These are phyloP conservation scores for Andrena hattorfiana DNA, from an alignment of 2,888 invertebrate genomes.

Conservation along the genomic window DNA sequence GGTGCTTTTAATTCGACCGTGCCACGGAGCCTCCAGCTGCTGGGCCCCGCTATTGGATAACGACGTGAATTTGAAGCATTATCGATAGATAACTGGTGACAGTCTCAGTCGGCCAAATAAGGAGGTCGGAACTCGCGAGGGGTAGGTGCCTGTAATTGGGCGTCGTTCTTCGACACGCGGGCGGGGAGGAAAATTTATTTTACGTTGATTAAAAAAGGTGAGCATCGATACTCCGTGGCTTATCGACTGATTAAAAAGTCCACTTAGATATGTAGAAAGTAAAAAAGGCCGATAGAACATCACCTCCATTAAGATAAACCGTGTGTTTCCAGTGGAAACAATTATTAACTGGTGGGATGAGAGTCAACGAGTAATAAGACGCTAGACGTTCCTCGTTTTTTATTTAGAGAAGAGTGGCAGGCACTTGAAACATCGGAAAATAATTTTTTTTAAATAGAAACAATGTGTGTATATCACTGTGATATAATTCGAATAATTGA, in stretches of 20 bases:
- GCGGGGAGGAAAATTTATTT: background rate
- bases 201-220: background rate
- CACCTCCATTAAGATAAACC: too few species aligned
- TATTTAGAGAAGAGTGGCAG: too few species aligned
- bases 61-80: slow-evolving; percentile 53
- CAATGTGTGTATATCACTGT: background rate
- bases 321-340: too few species aligned
- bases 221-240: background rate
- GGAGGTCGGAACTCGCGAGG: background rate
- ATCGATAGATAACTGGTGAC: slow-evolving; percentile 42
- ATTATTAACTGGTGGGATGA: too few species aligned
- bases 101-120: slow-evolving; percentile 48
- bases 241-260: background rate
- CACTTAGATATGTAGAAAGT: too few species aligned
- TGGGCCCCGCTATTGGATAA: slow-evolving; percentile 41
- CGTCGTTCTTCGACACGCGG: background rate
- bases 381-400: too few species aligned
- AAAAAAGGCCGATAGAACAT: too few species aligned
- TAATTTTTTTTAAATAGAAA: background rate
- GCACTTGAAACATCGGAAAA: background rate
- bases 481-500: background rate
- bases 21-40: slow-evolving; percentile 51
- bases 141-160: background rate
- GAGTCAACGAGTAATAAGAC: too few species aligned
- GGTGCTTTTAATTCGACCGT: slow-evolving; percentile 64